Percentiles rank a stretch among this genome's conserved stretches.
Conservation (phyloP, 2,113 vertebrate genomes). For the Cebidichthys violaceus region DNA sequence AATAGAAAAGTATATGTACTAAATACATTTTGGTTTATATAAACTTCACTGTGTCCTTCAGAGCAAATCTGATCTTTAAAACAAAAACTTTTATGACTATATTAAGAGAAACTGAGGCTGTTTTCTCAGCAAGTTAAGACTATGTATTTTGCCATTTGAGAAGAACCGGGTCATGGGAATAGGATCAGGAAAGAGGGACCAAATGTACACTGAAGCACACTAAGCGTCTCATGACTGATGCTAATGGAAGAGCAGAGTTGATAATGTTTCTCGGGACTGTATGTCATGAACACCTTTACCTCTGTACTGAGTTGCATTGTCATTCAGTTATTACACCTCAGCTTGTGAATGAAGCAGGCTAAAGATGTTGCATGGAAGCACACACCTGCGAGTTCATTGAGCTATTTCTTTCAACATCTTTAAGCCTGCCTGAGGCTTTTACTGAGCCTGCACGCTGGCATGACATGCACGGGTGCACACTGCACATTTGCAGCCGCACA, state of each 20-base stretch:
- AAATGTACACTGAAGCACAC: constrained; percentile 22
- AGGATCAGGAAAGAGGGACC: constrained; percentile 9
- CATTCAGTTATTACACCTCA: not conserved
- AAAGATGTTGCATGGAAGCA: constrained; percentile 1
- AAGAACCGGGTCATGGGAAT: constrained; percentile 53
- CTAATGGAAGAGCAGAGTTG: constrained; percentile 27
- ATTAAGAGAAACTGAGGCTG: not conserved
- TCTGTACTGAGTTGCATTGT: constrained; percentile 4
- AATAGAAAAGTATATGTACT: not conserved
- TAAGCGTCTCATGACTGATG: constrained; percentile 30
- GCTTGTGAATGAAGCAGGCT: constrained; percentile 3
- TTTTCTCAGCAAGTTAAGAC: constrained; percentile 32
- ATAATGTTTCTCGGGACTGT: constrained; percentile 25
- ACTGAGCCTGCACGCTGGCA: constrained; percentile 47
- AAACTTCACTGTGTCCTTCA: not conserved
- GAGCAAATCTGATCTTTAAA: not conserved
- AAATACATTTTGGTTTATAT: not conserved
- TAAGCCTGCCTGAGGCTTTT: constrained; percentile 46
- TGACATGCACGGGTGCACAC: constrained; percentile 34
- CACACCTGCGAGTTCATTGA: constrained; percentile 19
- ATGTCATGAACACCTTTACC: constrained; percentile 25
- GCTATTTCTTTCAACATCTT: constrained; percentile 25
- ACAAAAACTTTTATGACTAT: constrained; percentile 9
- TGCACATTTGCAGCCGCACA: constrained; percentile 37
- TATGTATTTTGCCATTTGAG: constrained; percentile 31